These are phyloP conservation scores for Notolabrus celidotus DNA, from an alignment of 2,797 vertebrate species.

Conservation along the genomic window DNA sequence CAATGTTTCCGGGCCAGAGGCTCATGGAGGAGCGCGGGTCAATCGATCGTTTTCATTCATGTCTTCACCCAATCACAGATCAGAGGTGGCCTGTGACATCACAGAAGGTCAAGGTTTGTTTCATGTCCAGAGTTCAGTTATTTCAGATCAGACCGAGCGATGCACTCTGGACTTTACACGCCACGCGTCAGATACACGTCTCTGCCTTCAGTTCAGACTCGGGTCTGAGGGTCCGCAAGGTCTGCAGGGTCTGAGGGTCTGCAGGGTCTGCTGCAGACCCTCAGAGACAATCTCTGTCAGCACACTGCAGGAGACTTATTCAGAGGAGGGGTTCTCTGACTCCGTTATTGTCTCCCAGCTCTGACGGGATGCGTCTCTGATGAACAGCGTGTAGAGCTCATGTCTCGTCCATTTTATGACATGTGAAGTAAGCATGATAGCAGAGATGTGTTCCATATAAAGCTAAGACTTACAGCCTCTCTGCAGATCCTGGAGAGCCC, in stretches of 20 bases:
- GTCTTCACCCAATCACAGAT: constrained; percentile 77
- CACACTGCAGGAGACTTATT: neutral
- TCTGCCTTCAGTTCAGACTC: no score
- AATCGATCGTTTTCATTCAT: constrained; percentile 82
- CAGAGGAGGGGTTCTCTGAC: no score
- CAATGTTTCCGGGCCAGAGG: constrained; percentile 68
- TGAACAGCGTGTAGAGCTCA: constrained; percentile 17
- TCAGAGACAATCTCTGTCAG: neutral
- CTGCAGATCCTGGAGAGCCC: constrained; percentile 42
- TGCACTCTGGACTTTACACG: neutral
- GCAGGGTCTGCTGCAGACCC: neutral
- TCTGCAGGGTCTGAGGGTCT: no score
- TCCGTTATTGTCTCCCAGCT: constrained; percentile 17
- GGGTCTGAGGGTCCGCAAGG: no score
- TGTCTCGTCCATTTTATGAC: constrained; percentile 44
- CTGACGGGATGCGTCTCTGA: neutral
- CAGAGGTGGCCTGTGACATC: constrained; percentile 77
- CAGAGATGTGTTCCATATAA: constrained; percentile 51
- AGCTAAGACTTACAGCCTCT: constrained; percentile 52
- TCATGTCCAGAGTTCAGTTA: constrained; percentile 44
- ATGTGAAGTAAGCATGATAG: constrained; percentile 43
- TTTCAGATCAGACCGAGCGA: constrained; percentile 26
- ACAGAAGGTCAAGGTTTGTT: constrained; percentile 69
- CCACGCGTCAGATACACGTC: neutral
- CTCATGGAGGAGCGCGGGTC: constrained; percentile 60